phyloP scores from a whole-genome alignment of 2,888 invertebrate species.

The Corbicula japonica region DNA sequence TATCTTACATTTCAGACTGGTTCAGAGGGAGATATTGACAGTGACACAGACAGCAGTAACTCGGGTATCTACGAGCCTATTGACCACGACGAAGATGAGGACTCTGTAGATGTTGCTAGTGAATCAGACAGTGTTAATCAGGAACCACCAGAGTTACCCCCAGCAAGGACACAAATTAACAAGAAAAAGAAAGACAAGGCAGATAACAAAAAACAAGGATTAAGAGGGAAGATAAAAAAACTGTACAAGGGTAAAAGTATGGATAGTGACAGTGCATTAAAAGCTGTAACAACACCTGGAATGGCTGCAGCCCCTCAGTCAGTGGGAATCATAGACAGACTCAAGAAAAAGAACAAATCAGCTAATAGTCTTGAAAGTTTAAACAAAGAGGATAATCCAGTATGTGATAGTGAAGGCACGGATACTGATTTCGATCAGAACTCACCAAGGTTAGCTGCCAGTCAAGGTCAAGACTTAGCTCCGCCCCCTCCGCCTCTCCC shows the following conservation, averaged over 20 bases:
- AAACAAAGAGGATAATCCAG: slow-evolving; percentile 46
- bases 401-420: slow-evolving; percentile 68
- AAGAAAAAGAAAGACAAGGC: slow-evolving; percentile 65
- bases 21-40: slow-evolving; percentile 71
- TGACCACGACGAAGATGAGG: slow-evolving; percentile 34
- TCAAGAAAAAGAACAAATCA: slow-evolving; percentile 53
- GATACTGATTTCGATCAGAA: slow-evolving; percentile 68
- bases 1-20: slow-evolving; percentile 59
- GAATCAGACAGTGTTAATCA: slow-evolving; percentile 57
- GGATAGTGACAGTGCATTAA: slow-evolving; percentile 25
- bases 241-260: slow-evolving; percentile 46
- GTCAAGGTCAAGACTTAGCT: slow-evolving; percentile 4
- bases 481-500: slow-evolving; percentile 73
- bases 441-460: slow-evolving; percentile 14
- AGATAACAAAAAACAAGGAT: slow-evolving; percentile 39
- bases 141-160: slow-evolving; percentile 65
- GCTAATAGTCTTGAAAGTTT: slow-evolving; percentile 45
- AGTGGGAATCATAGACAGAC: slow-evolving; percentile 34
- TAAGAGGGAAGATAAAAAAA: slow-evolving; percentile 55
- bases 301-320: slow-evolving; percentile 21
- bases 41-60: slow-evolving; percentile 70
- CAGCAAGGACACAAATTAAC: slow-evolving; percentile 44
- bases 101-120: slow-evolving; percentile 16
- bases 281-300: slow-evolving; percentile 12
- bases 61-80: slow-evolving; percentile 73